Evolutionary conservation across 2,797 vertebrate genomes (phyloP), one percentile per base, ranked within the genome.

Genomic region (Sebastes paucispinis): DNA sequence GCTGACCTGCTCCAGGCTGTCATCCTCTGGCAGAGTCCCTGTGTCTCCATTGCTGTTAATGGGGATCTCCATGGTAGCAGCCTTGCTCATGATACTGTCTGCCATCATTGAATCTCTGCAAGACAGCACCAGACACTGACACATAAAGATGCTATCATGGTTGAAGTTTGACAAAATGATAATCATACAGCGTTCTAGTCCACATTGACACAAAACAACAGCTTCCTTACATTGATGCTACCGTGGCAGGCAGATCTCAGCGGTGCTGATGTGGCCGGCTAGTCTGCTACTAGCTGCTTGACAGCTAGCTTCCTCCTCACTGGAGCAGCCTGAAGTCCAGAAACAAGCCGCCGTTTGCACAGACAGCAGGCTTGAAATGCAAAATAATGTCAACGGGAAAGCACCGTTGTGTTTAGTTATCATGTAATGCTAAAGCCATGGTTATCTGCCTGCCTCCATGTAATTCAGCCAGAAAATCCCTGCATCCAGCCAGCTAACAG

Each of bases 1-100:
- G 97, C 97, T 22, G 65, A 99, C 98, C 98, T 99, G 98, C 92
- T 99, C 98, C 84, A 99, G 90, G 76, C 97, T 95, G 63, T 98
- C 98, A 1, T 99, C 98, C 87, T 98, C 98, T 0, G 96, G 90
- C 74, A 98, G 93, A 67, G 95, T 96, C 80, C 97, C 95, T 1
- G 96, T 94, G 84, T 98, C 98, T 68, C 98, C 98, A 0, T 98
- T 98, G 93, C 97, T 97, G 71, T 97, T 97, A 91, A 99, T 98
- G 80, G 98, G 97, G 85, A 99, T 99, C 93, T 99, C 98, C 98
- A 99, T 99, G 68, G 98, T 99, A 75, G 98, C 98, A 6, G 98
- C 98, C 87, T 99, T 99, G 91, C 98, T 97, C 96, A 99, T 95
- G 82, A 98, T 96, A 89, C 96, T 97, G 88, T 98, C 98, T 47